Base-by-base conservation (phyloP, 2,797 vertebrate genomes). In the Microctenopoma steveboyesi region DNA sequence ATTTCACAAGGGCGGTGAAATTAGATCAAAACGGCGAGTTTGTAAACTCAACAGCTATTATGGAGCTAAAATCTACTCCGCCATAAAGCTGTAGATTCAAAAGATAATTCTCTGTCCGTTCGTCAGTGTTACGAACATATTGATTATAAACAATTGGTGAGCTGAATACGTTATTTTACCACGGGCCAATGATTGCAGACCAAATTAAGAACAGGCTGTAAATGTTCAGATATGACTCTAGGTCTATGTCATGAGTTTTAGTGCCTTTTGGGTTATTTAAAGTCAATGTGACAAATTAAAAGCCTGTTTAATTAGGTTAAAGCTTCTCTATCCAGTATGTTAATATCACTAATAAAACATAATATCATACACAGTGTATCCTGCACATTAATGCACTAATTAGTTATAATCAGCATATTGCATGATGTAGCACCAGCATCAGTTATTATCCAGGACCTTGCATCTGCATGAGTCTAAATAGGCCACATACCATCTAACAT, bases 401-500 rank as follows among this genome's bases (percentile, higher is more conserved):
- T n/a, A 65, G 4, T 46, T 10, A 57, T 27, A 48, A 40, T 68
- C 45, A 49, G 25, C 58, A 76, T 48, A 7, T 28, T 43, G 43
- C 16, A 35, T 40, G 35, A 61, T 35, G 56, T 60, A 58, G 46
- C 43, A 47, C 28, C 18, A 67, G 63, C 58, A 52, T 70, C 51
- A 58, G 8, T 16, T 74, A 58, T 30, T 77, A 66, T 74, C 25
- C 57, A 42, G 48, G 69, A 9, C 42, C 2, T 0, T 8, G 59
- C 39, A 45, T 77, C 10, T 52, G 52, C 9, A 69, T 60, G 43
- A 56, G 27, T 58, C 14, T 79, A 81, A 86, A 78, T 22, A 62
- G 76, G 61, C 48, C 64, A 45, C 60, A 64, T n/a, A 15, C 53
- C 62, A 71, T 63, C 63, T 72, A 58, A 72, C 48, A 62, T 8